Evolutionary conservation across 2,888 invertebrate species (phyloP).

Genomic region (Melipona beecheii): DNA sequence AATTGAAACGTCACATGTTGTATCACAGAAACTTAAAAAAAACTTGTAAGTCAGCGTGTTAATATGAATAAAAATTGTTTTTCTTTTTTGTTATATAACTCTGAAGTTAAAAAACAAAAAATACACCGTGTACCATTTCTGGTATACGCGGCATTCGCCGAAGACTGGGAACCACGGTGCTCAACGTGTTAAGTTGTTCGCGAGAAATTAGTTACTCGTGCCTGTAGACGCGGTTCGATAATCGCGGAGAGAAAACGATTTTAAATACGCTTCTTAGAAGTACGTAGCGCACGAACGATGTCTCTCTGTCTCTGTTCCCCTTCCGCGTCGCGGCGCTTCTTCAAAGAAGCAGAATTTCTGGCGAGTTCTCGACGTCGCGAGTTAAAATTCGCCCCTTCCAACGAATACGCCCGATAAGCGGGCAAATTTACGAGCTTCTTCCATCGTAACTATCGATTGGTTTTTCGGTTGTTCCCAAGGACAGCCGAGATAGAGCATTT

Average conservation of each 20-base stretch:
- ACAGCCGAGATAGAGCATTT: conserved; percentile 25
- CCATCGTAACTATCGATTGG: conserved; percentile 46
- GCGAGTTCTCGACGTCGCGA: not conserved
- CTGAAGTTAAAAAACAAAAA: too few relatives aligned
- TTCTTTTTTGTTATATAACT: too few relatives aligned
- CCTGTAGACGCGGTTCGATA: not conserved
- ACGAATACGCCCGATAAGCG: conserved; percentile 26
- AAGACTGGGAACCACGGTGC: too few relatives aligned
- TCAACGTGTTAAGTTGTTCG: not conserved
- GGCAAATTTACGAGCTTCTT: conserved; percentile 45
- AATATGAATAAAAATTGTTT: too few relatives aligned
- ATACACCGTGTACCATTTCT: too few relatives aligned
- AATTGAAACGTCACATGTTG: too few relatives aligned
- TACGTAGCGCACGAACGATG: not conserved
- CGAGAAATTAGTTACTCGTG: not conserved
- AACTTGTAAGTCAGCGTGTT: too few relatives aligned
- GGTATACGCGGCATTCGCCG: too few relatives aligned
- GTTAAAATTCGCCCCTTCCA: conserved; percentile 12
- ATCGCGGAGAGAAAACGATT: not conserved
- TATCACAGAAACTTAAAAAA: too few relatives aligned
- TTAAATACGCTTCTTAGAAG: conserved; percentile 7
- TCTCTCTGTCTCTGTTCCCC: conserved; percentile 1
- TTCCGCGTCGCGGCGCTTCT: conserved; percentile 5
- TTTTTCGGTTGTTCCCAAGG: conserved; percentile 44
- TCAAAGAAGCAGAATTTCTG: conserved; percentile 15